Conservation (phyloP, 1,140 invertebrate species). For the Papilio polyxenes region DNA sequence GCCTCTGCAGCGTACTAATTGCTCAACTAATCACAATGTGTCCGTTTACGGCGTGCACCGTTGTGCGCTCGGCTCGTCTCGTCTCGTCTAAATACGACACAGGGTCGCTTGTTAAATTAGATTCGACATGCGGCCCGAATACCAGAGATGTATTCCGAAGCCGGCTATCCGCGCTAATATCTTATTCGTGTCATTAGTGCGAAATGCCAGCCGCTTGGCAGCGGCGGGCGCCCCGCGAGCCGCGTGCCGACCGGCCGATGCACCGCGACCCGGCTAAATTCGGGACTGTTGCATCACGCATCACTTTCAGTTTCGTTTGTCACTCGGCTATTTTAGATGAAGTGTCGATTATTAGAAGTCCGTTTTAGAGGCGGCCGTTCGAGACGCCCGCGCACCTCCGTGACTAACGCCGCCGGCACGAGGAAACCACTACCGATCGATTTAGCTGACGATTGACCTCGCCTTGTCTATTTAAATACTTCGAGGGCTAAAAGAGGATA, state of each 20-base stretch:
- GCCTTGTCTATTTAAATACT: constrained; percentile 68
- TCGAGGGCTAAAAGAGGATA: constrained; percentile 62
- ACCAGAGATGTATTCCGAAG: constrained; percentile 60
- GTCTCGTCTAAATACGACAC: constrained; percentile 27
- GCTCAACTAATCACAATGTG: constrained; percentile 39
- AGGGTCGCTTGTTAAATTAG: constrained; percentile 58
- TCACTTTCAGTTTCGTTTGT: constrained; percentile 78
- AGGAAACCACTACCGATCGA: constrained; percentile 63
- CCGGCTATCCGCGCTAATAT: constrained; percentile 76
- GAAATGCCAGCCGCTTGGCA: constrained; percentile 79
- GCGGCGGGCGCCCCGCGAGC: constrained; percentile 60
- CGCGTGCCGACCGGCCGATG: constrained; percentile 63
- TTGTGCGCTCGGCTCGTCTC: constrained; percentile 18
- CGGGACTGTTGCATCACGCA: constrained; percentile 76
- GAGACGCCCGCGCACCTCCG: constrained; percentile 36
- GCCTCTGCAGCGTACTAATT: constrained; percentile 5
- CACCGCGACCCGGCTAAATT: constrained; percentile 73
- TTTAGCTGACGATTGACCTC: constrained; percentile 64
- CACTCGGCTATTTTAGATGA: constrained; percentile 76
- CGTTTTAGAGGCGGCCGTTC: constrained; percentile 58
- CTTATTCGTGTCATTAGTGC: constrained; percentile 79
- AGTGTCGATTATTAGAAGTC: constrained; percentile 77
- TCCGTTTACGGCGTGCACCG: neutral
- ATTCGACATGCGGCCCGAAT: constrained; percentile 69
- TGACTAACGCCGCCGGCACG: constrained; percentile 64